Evolutionary conservation across 2,113 vertebrate species (phyloP).

Genomic region (Bos taurus): ARS-UCD2.0 NC_037330.1:15623501-15624000

Average conservation of each 20-base stretch:
- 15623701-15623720: neutral
- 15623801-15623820: slow-evolving; percentile 75
- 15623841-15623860: slow-evolving; percentile 71
- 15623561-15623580: slow-evolving; percentile 98
- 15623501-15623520: slow-evolving; percentile 97
- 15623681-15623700: slow-evolving; percentile 91
- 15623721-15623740: accelerated
- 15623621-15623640: slow-evolving; percentile 61
- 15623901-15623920: neutral
- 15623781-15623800: slow-evolving; percentile 68
- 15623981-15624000: slow-evolving; percentile 74
- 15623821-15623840: slow-evolving; percentile 57
- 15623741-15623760: neutral
- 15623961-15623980: slow-evolving; percentile 93
- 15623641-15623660: neutral
- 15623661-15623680: slow-evolving; percentile 79
- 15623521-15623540: slow-evolving; percentile 94
- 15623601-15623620: slow-evolving; percentile 91
- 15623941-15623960: slow-evolving; percentile 96
- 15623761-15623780: slow-evolving; percentile 71
- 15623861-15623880: neutral
- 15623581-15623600: slow-evolving; percentile 92
- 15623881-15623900: neutral
- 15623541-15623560: slow-evolving; percentile 94
- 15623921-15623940: slow-evolving; percentile 81